A percentile compares a stretch with the other conserved stretches of the same genome.
Evolutionary conservation across 1,140 invertebrate genomes (phyloP).

Genomic region (Bilobella aurantiaca): DNA sequence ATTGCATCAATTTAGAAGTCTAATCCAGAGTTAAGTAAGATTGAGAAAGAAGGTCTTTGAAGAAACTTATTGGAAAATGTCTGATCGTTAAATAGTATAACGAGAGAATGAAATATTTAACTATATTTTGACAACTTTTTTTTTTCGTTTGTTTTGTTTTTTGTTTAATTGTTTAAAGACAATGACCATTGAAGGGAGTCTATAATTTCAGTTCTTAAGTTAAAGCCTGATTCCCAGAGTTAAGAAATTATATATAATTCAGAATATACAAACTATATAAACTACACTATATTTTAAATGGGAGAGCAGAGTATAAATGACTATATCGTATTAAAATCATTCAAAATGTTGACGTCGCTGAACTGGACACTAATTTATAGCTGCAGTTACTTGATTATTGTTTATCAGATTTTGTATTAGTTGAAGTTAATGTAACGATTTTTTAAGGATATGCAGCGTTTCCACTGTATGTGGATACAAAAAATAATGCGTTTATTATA

Average conservation of each 20-base stretch:
- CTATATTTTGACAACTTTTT: background rate
- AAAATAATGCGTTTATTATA: too few relatives aligned
- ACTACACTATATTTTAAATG: conserved; percentile 10
- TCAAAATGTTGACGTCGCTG: too few relatives aligned
- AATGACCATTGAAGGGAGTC: background rate
- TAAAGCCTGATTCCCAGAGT: background rate
- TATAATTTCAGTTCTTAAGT: background rate
- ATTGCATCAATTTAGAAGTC: background rate
- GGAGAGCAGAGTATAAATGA: conserved; percentile 3
- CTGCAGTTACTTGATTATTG: too few relatives aligned
- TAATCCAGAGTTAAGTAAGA: background rate
- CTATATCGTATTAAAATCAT: too few relatives aligned
- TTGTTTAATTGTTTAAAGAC: too few relatives aligned
- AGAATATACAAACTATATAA: background rate
- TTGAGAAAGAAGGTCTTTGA: background rate
- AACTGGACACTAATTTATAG: too few relatives aligned
- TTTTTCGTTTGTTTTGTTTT: background rate
- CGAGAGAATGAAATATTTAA: background rate
- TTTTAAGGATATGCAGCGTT: background rate
- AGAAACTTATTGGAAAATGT: background rate
- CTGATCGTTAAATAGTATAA: background rate
- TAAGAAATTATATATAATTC: background rate
- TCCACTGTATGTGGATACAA: too few relatives aligned
- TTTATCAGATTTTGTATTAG: too few relatives aligned
- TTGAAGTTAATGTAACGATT: background rate